phyloP scores from a whole-genome alignment of 2,113 vertebrate species.

The Sterrhoptilus dennistouni region DNA sequence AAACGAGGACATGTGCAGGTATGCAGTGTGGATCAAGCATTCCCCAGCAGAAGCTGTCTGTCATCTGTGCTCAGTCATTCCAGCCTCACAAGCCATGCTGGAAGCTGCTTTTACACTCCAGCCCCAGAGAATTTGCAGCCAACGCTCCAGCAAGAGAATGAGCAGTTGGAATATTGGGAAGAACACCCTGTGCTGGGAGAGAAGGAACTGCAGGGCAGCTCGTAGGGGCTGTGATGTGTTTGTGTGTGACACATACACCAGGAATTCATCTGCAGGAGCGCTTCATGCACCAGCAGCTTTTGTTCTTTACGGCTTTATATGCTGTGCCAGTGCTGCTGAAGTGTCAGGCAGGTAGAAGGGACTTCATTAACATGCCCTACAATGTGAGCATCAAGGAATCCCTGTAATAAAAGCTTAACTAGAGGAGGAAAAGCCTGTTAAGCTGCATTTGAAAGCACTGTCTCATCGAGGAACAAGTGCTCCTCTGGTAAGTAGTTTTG shows the following conservation, averaged over 20 bases:
- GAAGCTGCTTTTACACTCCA: not conserved
- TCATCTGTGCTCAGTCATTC: not conserved
- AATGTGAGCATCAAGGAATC: not conserved
- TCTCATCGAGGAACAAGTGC: not conserved
- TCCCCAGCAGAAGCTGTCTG: not conserved
- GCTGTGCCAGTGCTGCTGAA: not conserved
- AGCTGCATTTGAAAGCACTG: constrained; percentile 23
- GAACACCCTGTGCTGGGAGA: not conserved
- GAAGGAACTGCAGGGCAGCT: not conserved
- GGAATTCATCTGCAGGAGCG: not conserved
- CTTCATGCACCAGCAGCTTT: not conserved
- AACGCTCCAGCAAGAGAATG: not conserved
- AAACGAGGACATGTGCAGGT: not conserved
- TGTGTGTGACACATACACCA: not conserved
- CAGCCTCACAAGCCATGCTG: not conserved
- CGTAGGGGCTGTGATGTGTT: not conserved
- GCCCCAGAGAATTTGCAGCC: not conserved
- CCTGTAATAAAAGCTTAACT: constrained; percentile 34
- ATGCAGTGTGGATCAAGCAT: not conserved
- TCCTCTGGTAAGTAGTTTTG: not conserved
- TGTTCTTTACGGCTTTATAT: not conserved
- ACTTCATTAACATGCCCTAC: constrained; percentile 4
- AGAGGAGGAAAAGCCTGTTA: constrained; percentile 38
- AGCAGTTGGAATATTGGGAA: not conserved
- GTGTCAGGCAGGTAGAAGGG: not conserved